These are phyloP conservation scores for Elachura formosa DNA, from an alignment of 2,113 vertebrate species.

Conservation along the genomic window DNA sequence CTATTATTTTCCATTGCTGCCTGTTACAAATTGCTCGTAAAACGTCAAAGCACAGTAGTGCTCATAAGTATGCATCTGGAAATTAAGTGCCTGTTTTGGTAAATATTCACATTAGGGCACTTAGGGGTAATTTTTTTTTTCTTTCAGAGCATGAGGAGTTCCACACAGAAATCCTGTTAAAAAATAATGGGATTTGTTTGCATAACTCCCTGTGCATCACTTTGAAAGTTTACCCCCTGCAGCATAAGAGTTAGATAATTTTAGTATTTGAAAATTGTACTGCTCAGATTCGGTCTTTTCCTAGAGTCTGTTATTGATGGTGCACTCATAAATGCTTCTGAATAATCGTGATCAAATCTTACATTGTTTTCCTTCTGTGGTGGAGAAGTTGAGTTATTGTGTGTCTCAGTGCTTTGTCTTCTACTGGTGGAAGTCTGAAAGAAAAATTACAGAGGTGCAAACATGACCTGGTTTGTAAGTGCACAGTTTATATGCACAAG, in stretches of 20 bases:
- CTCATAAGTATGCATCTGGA: neutral
- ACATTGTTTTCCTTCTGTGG: neutral
- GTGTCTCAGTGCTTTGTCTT: neutral
- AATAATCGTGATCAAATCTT: neutral
- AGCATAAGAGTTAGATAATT: slow-evolving; percentile 25
- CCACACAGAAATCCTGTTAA: slow-evolving; percentile 33
- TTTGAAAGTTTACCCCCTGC: slow-evolving; percentile 47
- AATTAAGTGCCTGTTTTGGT: slow-evolving; percentile 35
- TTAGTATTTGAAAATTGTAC: neutral
- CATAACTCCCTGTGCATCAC: neutral
- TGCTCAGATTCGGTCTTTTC: slow-evolving; percentile 28
- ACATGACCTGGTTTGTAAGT: neutral
- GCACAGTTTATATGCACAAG: neutral
- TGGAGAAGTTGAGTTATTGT: neutral
- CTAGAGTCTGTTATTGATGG: neutral
- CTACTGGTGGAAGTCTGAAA: neutral
- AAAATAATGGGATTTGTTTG: slow-evolving; percentile 52
- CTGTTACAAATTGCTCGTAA: neutral
- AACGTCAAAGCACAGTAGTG: neutral
- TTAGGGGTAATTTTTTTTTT: neutral
- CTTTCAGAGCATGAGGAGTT: neutral
- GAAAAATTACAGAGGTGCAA: neutral
- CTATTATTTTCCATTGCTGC: neutral
- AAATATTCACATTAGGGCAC: slow-evolving; percentile 28
- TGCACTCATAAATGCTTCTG: neutral